phyloP scores from a whole-genome alignment of 2,797 vertebrate genomes.

The Hephaestus fuliginosus region DNA sequence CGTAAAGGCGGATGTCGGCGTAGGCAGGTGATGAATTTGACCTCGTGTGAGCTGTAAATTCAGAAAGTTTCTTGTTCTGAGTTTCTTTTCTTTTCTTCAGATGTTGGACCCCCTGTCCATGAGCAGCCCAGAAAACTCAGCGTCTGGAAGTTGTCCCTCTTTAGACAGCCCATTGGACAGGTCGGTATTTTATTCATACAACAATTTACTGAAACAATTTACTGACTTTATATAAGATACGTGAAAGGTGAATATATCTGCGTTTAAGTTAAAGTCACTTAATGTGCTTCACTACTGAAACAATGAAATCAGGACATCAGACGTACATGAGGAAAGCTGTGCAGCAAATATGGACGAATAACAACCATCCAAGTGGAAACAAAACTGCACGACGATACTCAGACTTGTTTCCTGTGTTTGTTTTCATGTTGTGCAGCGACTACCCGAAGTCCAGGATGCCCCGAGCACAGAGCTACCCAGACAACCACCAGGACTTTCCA shows the following conservation, averaged over 20 bases:
- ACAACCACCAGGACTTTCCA: slow-evolving; percentile 99
- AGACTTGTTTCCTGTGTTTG: background rate
- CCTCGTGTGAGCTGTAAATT: no score
- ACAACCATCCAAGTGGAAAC: background rate
- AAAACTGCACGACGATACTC: background rate
- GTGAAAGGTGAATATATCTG: background rate
- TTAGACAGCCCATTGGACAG: slow-evolving; percentile 98
- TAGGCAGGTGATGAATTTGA: background rate
- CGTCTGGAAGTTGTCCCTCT: slow-evolving; percentile 98
- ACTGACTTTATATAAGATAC: background rate
- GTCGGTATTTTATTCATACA: slow-evolving; percentile 75
- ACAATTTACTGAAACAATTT: no score
- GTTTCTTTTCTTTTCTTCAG: slow-evolving; percentile 73
- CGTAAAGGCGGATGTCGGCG: background rate
- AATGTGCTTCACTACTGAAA: background rate
- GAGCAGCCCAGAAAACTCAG: slow-evolving; percentile 99
- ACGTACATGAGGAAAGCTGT: no score
- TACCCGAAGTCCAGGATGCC: slow-evolving; percentile 98
- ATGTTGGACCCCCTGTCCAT: slow-evolving; percentile 98
- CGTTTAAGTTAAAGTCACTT: no score
- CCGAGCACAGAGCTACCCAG: slow-evolving; percentile 97
- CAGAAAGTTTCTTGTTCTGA: background rate
- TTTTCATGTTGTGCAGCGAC: slow-evolving; percentile 81
- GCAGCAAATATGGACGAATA: background rate
- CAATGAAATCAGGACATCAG: background rate